Evolutionary conservation across 2,888 invertebrate genomes (phyloP), one percentile per base, ranked within the genome.

Genomic region (Cheilosia variabilis): DNA sequence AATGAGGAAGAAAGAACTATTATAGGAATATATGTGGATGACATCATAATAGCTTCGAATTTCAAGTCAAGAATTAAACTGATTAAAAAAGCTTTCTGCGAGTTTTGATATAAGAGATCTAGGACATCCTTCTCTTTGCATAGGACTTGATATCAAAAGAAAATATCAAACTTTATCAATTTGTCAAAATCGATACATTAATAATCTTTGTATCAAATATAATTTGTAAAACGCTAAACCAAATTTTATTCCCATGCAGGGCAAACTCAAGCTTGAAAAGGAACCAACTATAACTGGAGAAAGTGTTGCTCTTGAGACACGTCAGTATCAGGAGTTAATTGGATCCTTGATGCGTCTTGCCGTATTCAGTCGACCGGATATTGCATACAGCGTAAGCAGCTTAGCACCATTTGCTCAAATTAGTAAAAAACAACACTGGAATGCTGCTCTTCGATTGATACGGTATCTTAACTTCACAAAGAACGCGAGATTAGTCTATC

Each of bases 381-480:
- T 57, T 22, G 31, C 60, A 9, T 60, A 13, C 4, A 60, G 60
- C 17, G 71, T 52, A 4, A 60, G 37, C 24, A 60, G 4, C 4
- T 27, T 71, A 41, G 15, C 62, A 3, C 53, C 63, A 15, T 72
- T 72, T 72, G 24, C 41, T 19, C 71, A 72, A 66, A 58, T 24
- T 43, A 65, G 50, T 2, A 37, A 58, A 34, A 47, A 43, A 45
- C 63, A 73, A 53, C 63, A 73, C 17, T 65, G 55, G 63, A 77
- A 53, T 24, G 19, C 58, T 31, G 60, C 75, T 7, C 43, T 53
- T 15, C 27, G 19, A 10, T 50, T 75, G 4, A 6, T 71, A 15
- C 19, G 19, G 19, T 19, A 19, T 19, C 19, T 19, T 19, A 19
- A 19, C 2, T 19, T 19, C 19, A 19, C 19, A 19, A 19, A 19